Base-by-base conservation (phyloP, 2,113 vertebrate species). In the Vulpes vulpes region DNA sequence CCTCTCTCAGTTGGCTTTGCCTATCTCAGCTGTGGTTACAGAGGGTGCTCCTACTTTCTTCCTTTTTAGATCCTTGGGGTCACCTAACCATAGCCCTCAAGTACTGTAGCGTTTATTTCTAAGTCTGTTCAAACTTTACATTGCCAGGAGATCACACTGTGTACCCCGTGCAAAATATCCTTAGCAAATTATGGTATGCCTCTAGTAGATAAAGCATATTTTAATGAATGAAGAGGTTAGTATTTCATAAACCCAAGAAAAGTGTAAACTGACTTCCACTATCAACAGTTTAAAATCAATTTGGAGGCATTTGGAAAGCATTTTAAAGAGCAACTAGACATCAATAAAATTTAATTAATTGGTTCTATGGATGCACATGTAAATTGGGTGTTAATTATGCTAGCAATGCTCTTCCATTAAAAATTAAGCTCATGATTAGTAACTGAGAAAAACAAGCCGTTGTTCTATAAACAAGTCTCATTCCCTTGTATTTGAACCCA, bases 291-390 rank as follows among this genome's bases (percentile, higher is more conserved):
- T 99, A 98, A 98, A 99, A 99, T 99, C 99, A 98, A 98, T 99
- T 98, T 99, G 98, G 97, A 99, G 81, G 97, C 99, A 98, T 98
- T 99, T 99, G 98, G 98, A 98, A 98, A 98, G 98, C 98, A 98
- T 99, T 99, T 99, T 99, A 98, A 99, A 98, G 98, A 98, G 98
- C 98, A 98, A 98, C 98, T 97, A 98, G 98, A 97, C 98, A 98
- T 99, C 99, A 99, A 99, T 99, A 99, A 99, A 99, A 99, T 99
- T 98, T 99, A 99, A 99, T 99, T 99, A 99, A 99, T 99, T 98
- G 81, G 98, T 98, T 98, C 98, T 98, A 99, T 98, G 98, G 98
- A 99, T 98, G 98, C 98, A 98, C 98, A 99, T 98, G 99, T 98
- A 99, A 99, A 99, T 99, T 98, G 98, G 98, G 98, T 98, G 98